Conservation (phyloP, 2,113 vertebrate species). For the Ursus arctos region DNA sequence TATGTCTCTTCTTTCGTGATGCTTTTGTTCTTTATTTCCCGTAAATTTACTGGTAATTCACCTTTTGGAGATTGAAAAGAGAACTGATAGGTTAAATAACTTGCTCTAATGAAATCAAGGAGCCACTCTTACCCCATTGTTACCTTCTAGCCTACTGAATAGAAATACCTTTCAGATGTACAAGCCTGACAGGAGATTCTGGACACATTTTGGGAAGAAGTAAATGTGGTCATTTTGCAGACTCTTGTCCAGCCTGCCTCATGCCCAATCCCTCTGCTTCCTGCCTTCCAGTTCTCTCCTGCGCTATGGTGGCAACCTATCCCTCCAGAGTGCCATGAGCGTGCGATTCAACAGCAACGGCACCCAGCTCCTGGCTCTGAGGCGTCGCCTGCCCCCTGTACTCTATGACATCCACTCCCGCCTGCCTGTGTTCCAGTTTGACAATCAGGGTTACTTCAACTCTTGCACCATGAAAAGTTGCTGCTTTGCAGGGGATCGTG, state of each 20-base stretch:
- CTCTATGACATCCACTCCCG: constrained; percentile 98
- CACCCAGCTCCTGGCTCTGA: constrained; percentile 96
- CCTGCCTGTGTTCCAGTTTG: constrained; percentile 98
- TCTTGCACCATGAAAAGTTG: constrained; percentile 99
- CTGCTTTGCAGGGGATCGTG: constrained; percentile 98
- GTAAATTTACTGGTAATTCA: constrained; percentile 21
- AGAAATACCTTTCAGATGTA: not conserved
- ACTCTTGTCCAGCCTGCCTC: not conserved
- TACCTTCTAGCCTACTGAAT: not conserved
- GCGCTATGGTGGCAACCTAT: constrained; percentile 97
- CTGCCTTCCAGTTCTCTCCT: constrained; percentile 92
- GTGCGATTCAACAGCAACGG: constrained; percentile 98
- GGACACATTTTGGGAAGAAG: not conserved
- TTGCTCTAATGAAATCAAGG: constrained; percentile 30
- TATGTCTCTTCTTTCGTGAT: constrained; percentile 31
- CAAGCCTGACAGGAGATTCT: not conserved
- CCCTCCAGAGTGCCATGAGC: constrained; percentile 99
- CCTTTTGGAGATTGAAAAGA: constrained; percentile 12
- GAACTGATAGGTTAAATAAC: not conserved
- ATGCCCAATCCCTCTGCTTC: constrained; percentile 5
- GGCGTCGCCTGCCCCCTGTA: constrained; percentile 96
- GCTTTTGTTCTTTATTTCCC: constrained; percentile 8
- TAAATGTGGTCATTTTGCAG: not conserved
- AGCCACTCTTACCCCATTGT: not conserved
- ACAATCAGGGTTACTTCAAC: constrained; percentile 99